Percentiles rank a stretch among this genome's conserved stretches.
Conservation (phyloP, 2,797 vertebrate genomes). For the Poeciliopsis turneri region DNA sequence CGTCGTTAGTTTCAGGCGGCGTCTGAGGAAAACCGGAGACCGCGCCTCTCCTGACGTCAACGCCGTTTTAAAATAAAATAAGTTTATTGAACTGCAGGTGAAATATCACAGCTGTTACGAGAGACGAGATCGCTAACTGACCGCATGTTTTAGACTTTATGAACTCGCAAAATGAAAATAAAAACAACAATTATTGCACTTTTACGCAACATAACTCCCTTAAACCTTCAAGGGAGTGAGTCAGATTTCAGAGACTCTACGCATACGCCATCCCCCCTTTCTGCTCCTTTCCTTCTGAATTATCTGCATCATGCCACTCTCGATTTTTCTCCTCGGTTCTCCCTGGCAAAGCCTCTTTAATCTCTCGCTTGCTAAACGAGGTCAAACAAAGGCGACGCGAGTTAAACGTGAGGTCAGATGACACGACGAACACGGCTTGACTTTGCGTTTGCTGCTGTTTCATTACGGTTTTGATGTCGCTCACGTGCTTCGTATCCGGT, state of each 20-base stretch:
- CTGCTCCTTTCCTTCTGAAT: slow-evolving; percentile 10
- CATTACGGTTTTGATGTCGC: slow-evolving; percentile 7
- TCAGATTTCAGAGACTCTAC: background rate
- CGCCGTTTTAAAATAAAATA: too few species aligned
- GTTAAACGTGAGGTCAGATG: slow-evolving; percentile 50
- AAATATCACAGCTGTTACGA: background rate
- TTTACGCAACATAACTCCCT: background rate
- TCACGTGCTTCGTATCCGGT: slow-evolving; percentile 11
- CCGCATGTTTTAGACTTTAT: background rate
- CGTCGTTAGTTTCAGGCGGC: background rate
- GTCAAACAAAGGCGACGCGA: slow-evolving; percentile 56
- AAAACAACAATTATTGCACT: background rate
- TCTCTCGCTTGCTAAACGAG: slow-evolving; percentile 48
- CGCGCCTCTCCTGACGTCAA: background rate
- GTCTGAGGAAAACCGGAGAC: background rate
- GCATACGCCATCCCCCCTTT: background rate
- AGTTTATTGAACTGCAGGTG: background rate
- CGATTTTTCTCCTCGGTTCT: slow-evolving; percentile 29
- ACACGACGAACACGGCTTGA: slow-evolving; percentile 35
- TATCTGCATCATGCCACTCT: slow-evolving; percentile 35
- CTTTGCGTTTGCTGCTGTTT: slow-evolving; percentile 16
- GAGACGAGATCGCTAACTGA: background rate
- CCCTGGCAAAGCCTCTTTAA: slow-evolving; percentile 43
- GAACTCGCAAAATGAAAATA: background rate
- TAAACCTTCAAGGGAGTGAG: background rate